Conservation (phyloP, 2,888 invertebrate genomes). For the Mamestra brassicae region DNA sequence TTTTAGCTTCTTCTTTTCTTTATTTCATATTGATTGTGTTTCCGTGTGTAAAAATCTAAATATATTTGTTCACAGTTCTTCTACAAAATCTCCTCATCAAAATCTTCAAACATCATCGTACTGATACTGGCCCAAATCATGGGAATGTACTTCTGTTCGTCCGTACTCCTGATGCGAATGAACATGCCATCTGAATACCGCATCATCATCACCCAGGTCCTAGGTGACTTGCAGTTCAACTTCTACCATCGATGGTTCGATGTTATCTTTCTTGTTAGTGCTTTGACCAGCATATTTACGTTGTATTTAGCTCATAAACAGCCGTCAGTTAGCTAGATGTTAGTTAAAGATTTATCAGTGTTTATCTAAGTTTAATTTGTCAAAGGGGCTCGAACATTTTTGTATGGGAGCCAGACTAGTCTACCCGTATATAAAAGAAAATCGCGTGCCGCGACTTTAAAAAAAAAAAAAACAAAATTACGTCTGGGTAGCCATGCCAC, state of each 20-base stretch:
- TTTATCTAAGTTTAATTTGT: neutral
- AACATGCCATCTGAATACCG: constrained; percentile 99
- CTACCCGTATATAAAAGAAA: too few relatives aligned
- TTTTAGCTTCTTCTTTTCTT: too few relatives aligned
- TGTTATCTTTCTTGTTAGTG: constrained; percentile 99
- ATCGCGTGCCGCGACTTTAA: too few relatives aligned
- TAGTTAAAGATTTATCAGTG: neutral
- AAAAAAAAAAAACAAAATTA: too few relatives aligned
- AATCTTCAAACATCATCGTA: constrained; percentile 99
- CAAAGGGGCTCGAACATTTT: too few relatives aligned
- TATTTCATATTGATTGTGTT: too few relatives aligned
- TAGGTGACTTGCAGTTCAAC: constrained; percentile 99
- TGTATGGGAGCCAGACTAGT: too few relatives aligned
- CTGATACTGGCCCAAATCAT: constrained; percentile 99
- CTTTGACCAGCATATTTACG: constrained; percentile 98
- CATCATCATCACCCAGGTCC: constrained; percentile 95
- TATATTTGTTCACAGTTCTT: constrained; percentile 94
- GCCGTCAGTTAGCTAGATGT: constrained; percentile 89
- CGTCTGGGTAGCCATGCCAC: too few relatives aligned
- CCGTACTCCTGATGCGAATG: constrained; percentile 99
- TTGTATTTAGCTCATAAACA: constrained; percentile 98
- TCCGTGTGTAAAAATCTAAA: neutral
- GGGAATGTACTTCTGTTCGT: constrained; percentile 99
- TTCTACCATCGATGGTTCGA: constrained; percentile 99
- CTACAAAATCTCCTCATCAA: constrained; percentile 99